Base-by-base conservation (phyloP, 2,797 vertebrate species). In the Myoxocephalus aenaeus region DNA sequence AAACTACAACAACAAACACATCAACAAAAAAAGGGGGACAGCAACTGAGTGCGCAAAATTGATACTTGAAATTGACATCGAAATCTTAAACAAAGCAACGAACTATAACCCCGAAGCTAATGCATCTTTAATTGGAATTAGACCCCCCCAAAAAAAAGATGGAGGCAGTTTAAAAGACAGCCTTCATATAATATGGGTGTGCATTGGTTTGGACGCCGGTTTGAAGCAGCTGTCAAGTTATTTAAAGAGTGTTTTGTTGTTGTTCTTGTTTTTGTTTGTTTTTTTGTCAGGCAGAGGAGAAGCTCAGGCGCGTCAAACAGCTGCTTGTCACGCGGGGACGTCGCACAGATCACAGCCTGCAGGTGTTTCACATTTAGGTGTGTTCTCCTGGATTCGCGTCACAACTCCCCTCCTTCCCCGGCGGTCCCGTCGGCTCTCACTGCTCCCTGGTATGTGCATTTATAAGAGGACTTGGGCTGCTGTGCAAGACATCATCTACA, bases 1-100 rank as follows among this genome's bases (percentile, higher is more conserved):
- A 29, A 29, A 34, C 15, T 57, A 25, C 2, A 73, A 59, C 7
- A 46, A 57, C 13, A 12, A 62, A 46, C 4, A 29, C 8, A 63
- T 36, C 9, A 42, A 14, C 0, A 34, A n/a, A 4, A 7, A 18
- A 15, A 13, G 8, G 25, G 40, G 32, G 12, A 29, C 14, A 12
- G 61, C 36, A 48, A 68, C 4, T 34, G 62, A 56, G 42, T 82
- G 77, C 70, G 56, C 86, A 58, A 80, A 81, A 88, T 68, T 81
- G 62, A 70, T 80, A 65, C 53, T 67, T 70, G 42, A 42, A 73
- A 79, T 71, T 72, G 6, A 62, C 63, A 77, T 64, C 10, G 57
- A 71, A 78, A 76, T 81, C 79, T 76, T 44, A 64, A 57, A 18
- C 48, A 70, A 44, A 83, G 82, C 74, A 57, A 80, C 79, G 69